Conservation (phyloP, 2,113 vertebrate genomes). For the Varanus salvator region DNA sequence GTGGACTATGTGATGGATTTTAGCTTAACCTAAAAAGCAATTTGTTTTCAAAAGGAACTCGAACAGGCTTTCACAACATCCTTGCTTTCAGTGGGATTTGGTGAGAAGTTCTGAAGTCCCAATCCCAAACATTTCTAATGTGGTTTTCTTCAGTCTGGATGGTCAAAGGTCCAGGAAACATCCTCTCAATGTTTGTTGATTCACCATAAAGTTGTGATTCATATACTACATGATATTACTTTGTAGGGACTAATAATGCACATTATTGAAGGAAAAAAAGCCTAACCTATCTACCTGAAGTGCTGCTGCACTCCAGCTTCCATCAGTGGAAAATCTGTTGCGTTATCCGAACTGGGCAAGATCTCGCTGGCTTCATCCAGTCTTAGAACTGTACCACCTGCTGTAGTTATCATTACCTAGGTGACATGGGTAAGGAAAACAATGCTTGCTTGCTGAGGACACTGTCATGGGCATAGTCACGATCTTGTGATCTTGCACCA, state of each 20-base stretch:
- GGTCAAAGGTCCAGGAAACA: background rate
- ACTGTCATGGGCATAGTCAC: background rate
- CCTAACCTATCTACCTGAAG: too few species aligned
- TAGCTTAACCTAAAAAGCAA: background rate
- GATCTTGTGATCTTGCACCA: too few species aligned
- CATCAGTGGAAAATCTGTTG: background rate
- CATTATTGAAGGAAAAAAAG: too few species aligned
- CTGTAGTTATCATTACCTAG: background rate
- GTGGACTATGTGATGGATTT: background rate
- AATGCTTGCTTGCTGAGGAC: background rate
- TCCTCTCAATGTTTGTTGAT: too few species aligned
- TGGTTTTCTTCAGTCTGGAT: background rate
- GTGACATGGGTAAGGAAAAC: background rate
- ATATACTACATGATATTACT: background rate
- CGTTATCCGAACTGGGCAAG: background rate
- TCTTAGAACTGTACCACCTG: background rate
- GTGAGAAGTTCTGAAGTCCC: background rate
- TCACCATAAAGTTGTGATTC: background rate
- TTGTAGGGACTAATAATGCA: background rate
- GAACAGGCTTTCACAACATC: background rate
- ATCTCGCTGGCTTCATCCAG: background rate
- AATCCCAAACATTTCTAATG: background rate
- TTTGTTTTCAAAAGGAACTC: background rate
- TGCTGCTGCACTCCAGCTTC: background rate
- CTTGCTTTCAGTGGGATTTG: background rate